phyloP scores from a whole-genome alignment of 2,797 vertebrate genomes.

The Erethizon dorsatum region DNA sequence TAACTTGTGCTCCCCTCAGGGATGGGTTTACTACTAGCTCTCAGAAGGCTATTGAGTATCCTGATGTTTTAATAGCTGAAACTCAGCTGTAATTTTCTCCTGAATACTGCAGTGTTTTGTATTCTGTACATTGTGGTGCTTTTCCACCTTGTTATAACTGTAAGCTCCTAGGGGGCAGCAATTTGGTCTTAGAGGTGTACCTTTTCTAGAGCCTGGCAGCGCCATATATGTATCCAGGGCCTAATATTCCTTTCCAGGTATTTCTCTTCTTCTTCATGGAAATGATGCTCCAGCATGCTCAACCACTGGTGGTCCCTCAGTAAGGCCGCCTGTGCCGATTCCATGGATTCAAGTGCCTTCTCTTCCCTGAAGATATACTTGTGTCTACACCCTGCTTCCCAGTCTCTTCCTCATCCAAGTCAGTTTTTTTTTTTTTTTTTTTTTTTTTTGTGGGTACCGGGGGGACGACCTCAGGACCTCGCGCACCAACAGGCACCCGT shows the following conservation, averaged over 20 bases:
- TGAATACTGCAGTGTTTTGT: slow-evolving; percentile 55
- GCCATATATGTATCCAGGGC: neutral
- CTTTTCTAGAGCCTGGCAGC: slow-evolving; percentile 45
- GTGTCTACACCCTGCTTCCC: neutral
- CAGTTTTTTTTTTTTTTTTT: no score
- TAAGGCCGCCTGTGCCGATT: neutral
- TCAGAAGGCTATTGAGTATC: slow-evolving; percentile 77
- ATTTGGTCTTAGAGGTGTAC: slow-evolving; percentile 39
- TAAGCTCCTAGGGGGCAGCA: slow-evolving; percentile 78
- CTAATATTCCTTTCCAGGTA: slow-evolving; percentile 9
- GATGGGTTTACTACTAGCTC: slow-evolving; percentile 75
- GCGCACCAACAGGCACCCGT: no score
- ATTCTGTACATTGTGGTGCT: slow-evolving; percentile 72
- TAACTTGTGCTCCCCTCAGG: slow-evolving; percentile 64
- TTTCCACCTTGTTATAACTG: slow-evolving; percentile 67
- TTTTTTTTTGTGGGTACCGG: no score
- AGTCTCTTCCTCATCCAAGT: neutral
- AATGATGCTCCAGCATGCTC: neutral
- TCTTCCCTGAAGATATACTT: slow-evolving; percentile 11
- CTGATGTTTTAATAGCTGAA: slow-evolving; percentile 79
- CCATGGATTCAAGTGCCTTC: slow-evolving; percentile 54
- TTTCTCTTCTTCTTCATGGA: neutral
- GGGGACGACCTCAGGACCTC: no score
- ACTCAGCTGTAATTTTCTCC: slow-evolving; percentile 72
- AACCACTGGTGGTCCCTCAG: neutral